Conservation (phyloP, 1,140 invertebrate species). For the Anthonomus grandis region DNA sequence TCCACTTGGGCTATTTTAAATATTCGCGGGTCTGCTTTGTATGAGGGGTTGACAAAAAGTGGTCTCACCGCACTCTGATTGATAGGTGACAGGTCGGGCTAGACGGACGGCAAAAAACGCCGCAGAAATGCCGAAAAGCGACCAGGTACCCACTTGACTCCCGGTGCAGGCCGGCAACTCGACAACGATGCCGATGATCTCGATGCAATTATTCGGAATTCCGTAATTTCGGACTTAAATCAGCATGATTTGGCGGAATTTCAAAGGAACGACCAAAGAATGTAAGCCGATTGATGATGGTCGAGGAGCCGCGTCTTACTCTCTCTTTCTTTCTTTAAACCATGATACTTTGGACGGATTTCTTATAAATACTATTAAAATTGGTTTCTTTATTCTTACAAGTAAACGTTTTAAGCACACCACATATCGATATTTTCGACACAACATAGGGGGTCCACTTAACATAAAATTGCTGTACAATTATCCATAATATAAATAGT, state of each 20-base stretch:
- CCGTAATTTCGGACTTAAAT: slow-evolving; percentile 26
- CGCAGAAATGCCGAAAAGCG: slow-evolving; percentile 8
- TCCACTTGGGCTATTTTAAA: slow-evolving; percentile 27
- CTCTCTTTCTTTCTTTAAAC: too few relatives aligned
- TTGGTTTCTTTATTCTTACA: too few relatives aligned
- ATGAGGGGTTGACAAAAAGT: slow-evolving; percentile 27
- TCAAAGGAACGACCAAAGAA: too few relatives aligned
- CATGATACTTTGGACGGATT: too few relatives aligned
- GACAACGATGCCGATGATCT: slow-evolving; percentile 14
- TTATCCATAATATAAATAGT: too few relatives aligned
- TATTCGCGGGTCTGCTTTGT: slow-evolving; percentile 19
- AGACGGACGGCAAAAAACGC: slow-evolving; percentile 20
- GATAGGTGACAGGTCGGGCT: slow-evolving; percentile 25
- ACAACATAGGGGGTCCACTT: too few relatives aligned
- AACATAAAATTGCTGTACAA: too few relatives aligned
- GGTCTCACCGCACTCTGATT: slow-evolving; percentile 21
- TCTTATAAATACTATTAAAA: too few relatives aligned
- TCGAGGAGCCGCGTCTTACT: too few relatives aligned
- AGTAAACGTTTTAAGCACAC: too few relatives aligned
- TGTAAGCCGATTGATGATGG: too few relatives aligned
- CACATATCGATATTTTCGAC: too few relatives aligned
- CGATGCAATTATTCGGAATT: slow-evolving; percentile 26
- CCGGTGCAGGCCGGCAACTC: neutral
- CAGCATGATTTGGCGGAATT: slow-evolving; percentile 22
- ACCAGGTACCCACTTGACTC: slow-evolving; percentile 1